Conservation (phyloP, 2,113 vertebrate genomes). For the Carassius gibelio region DNA sequence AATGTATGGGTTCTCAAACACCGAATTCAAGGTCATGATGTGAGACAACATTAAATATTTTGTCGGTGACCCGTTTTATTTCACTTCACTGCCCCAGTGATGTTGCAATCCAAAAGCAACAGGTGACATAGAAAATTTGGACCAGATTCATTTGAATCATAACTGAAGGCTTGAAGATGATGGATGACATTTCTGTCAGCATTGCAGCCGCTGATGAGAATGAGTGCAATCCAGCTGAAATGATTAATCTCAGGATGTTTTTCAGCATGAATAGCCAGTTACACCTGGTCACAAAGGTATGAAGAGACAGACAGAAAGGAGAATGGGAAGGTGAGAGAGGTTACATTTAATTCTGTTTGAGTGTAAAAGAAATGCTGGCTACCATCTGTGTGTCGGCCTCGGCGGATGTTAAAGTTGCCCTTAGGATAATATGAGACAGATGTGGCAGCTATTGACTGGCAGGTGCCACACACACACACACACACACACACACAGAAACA, state of each 20-base stretch:
- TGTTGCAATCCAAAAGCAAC: slow-evolving; percentile 30
- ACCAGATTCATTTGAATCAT: slow-evolving; percentile 19
- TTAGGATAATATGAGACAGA: slow-evolving; percentile 44
- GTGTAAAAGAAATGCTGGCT: slow-evolving; percentile 15
- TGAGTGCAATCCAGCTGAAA: slow-evolving; percentile 25
- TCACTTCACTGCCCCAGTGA: not conserved
- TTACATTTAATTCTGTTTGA: slow-evolving; percentile 38
- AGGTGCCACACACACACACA: slow-evolving; percentile 31
- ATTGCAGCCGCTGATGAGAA: slow-evolving; percentile 10
- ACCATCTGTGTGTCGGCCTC: slow-evolving; percentile 29
- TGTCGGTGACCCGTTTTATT: not conserved
- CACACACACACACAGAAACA: slow-evolving; percentile 3
- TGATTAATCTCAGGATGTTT: slow-evolving; percentile 20
- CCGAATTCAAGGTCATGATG: not conserved
- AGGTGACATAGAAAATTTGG: not conserved
- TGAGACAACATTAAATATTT: not conserved
- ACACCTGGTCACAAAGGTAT: slow-evolving; percentile 3
- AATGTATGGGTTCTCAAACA: not conserved
- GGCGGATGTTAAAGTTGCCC: slow-evolving; percentile 21
- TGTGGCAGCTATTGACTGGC: slow-evolving; percentile 37
- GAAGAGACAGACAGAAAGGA: slow-evolving; percentile 6
- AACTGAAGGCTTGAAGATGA: not conserved
- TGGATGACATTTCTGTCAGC: slow-evolving; percentile 15
- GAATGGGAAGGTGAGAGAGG: slow-evolving; percentile 14
- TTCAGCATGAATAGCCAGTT: slow-evolving; percentile 7